Base-by-base conservation (phyloP, 1,140 invertebrate genomes). In the Bradynema listronoti region DNA sequence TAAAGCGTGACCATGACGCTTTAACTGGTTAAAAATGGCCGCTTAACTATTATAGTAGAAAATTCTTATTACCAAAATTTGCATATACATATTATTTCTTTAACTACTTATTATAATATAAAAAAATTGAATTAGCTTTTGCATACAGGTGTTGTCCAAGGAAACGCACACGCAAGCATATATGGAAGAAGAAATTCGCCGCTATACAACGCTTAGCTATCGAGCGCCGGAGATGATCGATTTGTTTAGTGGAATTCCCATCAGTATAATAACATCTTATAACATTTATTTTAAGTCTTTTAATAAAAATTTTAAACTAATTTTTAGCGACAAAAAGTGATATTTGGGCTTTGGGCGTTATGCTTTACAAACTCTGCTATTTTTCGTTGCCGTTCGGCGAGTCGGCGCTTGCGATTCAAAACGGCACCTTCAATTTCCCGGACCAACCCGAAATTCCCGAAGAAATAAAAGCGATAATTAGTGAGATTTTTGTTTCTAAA, bases 211-310 rank as follows among this genome's bases (percentile, higher is more conserved):
- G 0, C 80, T 94, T 16, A 88, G 88, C 45, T 94, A 95, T 79
- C 84, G 91, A 71, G 84, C 90, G 16, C 91, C 91, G 22, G 91
- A 95, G 83, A 94, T 95, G 91, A 85, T 95, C 29, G 90, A 95
- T 80, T 83, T 95, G 66, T 95, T 93, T 79, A 85, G 83, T 66
- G 88, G 87, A 24, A 88, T 88, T 80, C 80, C 85, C 22, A 91
- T 94, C 56, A 89, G 89, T n/a, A 89, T 86, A 4, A 11, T 16
- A 91, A 91, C 30, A 55, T 42, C 7, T 54, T 19, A 63, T 25
- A 25, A 61, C 32, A 0, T 59, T 42, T 42, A 25, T 63, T 34
- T 14, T 11, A 6, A n/a, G 4, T 22, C 30, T 29, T 50, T 33
- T 34, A 27, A 42, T 57, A 9, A 27, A 42, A 16, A 49, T 11